A percentile compares a stretch with the other conserved stretches of the same genome.
These are phyloP conservation scores for Microctonus brassicae DNA, from an alignment of 2,888 invertebrate species.

Conservation along the genomic window DNA sequence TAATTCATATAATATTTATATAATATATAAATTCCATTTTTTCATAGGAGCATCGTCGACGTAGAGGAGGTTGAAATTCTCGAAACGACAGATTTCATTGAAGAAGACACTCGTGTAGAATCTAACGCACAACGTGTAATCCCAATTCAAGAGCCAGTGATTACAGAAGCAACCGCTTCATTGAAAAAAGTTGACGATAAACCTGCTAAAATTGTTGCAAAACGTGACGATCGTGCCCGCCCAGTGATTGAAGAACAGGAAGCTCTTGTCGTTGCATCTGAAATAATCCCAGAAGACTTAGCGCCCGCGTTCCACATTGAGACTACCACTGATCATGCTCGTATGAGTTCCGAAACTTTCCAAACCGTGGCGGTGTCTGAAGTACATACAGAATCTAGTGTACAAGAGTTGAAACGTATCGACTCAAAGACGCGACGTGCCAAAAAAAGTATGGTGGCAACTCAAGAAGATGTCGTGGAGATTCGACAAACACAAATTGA, in stretches of 20 bases:
- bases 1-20: neutral
- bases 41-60: conserved; percentile 72
- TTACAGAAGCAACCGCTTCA: conserved; percentile 75
- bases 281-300: conserved; percentile 60
- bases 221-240: conserved; percentile 70
- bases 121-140: conserved; percentile 72
- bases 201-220: conserved; percentile 65
- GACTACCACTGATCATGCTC: conserved; percentile 56
- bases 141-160: conserved; percentile 74
- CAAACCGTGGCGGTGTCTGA: conserved; percentile 75
- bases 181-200: conserved; percentile 76
- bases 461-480: conserved; percentile 53
- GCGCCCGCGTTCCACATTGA: conserved; percentile 57
- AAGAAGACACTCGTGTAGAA: conserved; percentile 66
- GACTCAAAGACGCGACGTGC: conserved; percentile 61
- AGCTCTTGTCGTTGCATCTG: conserved; percentile 62
- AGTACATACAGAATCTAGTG: conserved; percentile 73
- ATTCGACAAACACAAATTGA: conserved; percentile 47
- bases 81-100: conserved; percentile 74
- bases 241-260: conserved; percentile 72
- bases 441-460: conserved; percentile 56
- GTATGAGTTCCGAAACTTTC: conserved; percentile 58
- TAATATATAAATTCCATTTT: no score
- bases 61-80: conserved; percentile 73
- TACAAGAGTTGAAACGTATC: conserved; percentile 68